Conservation (phyloP, 2,113 vertebrate genomes). For the Balaenoptera acutorostrata region DNA sequence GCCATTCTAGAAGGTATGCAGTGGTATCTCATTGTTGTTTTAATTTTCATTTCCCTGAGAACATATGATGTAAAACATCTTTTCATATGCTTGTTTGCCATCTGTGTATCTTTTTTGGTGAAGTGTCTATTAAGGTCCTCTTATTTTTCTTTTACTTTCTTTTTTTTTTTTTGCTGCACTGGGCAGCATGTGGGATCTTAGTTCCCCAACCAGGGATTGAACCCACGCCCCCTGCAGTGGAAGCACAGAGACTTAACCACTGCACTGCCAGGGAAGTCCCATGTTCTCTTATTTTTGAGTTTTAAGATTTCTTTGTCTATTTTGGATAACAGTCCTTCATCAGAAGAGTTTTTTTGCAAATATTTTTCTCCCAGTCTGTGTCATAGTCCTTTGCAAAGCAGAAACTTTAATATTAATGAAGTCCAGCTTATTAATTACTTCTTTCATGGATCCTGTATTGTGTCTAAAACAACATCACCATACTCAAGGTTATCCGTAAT, state of each 20-base stretch:
- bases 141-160: not conserved
- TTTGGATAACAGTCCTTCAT: not conserved
- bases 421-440: not conserved
- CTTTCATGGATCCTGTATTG: not conserved
- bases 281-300: not conserved
- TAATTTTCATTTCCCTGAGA: not conserved
- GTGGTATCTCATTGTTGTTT: not conserved
- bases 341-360: not conserved
- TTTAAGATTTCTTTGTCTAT: not conserved
- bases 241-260: too few species aligned
- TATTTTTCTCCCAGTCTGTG: not conserved
- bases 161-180: too few species aligned
- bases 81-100: not conserved
- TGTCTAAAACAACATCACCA: not conserved
- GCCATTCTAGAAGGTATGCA: not conserved
- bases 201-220: too few species aligned
- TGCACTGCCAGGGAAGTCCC: fast-evolving
- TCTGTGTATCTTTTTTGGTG: not conserved
- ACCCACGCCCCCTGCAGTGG: too few species aligned
- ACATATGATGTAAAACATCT: not conserved
- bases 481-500: not conserved
- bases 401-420: not conserved
- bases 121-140: not conserved
- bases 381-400: not conserved
- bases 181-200: too few species aligned